Conservation (phyloP, 2,113 vertebrate species). For the Scortum barcoo region DNA sequence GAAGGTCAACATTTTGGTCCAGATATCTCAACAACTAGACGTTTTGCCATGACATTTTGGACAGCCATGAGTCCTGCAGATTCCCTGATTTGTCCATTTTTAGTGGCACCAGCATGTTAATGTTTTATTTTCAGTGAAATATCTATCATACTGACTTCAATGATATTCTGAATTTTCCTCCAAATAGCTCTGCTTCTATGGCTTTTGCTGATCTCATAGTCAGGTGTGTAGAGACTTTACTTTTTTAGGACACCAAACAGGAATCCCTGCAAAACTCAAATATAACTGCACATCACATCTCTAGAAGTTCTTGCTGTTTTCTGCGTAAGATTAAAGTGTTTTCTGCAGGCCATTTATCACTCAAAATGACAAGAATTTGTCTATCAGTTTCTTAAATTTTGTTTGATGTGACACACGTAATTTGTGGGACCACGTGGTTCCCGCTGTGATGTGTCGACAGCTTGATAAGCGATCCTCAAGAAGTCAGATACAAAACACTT, state of each 20-base stretch:
- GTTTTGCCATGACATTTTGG: neutral
- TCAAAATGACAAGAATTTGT: neutral
- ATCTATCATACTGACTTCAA: too few relatives aligned
- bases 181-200: too few relatives aligned
- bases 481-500: neutral
- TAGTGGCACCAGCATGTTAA: too few relatives aligned
- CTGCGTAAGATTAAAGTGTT: neutral
- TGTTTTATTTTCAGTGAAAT: too few relatives aligned
- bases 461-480: neutral
- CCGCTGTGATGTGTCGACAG: constrained; percentile 8
- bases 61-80: neutral
- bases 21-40: too few relatives aligned
- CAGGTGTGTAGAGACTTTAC: neutral
- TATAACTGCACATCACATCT: neutral
- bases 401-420: neutral
- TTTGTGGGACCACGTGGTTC: neutral
- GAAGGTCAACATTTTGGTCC: too few relatives aligned
- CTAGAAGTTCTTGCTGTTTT: neutral
- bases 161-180: too few relatives aligned
- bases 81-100: neutral
- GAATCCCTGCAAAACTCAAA: neutral
- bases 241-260: neutral
- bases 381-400: neutral
- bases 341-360: neutral
- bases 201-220: neutral